phyloP scores from a whole-genome alignment of 2,888 invertebrate species.

The Cerceris ruficornis region DNA sequence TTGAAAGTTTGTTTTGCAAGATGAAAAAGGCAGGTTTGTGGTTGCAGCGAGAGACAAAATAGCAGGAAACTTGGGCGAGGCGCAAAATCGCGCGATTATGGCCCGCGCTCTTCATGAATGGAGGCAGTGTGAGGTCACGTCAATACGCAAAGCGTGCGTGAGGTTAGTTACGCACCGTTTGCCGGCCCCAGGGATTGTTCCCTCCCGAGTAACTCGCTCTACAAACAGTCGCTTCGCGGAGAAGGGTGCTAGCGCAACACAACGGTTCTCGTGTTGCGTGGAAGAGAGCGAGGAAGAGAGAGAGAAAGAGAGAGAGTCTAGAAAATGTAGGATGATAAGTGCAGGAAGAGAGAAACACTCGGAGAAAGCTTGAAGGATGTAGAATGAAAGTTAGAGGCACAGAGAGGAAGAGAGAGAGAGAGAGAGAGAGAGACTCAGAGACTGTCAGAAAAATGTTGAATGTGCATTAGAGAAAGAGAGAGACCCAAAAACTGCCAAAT shows the following conservation, averaged over 20 bases:
- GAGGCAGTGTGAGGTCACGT: slow-evolving; percentile 76
- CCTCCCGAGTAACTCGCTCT: slow-evolving; percentile 54
- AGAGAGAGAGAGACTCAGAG: no score
- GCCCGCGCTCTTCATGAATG: slow-evolving; percentile 74
- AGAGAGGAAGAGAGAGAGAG: no score
- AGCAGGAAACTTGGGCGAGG: not conserved
- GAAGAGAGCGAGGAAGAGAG: not conserved
- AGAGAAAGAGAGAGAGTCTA: not conserved
- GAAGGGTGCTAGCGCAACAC: slow-evolving; percentile 61
- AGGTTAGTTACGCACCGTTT: slow-evolving; percentile 80
- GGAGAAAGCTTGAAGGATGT: no score
- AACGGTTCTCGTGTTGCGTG: slow-evolving; percentile 59
- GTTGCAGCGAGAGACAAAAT: no score
- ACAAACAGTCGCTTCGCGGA: slow-evolving; percentile 36
- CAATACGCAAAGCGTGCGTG: slow-evolving; percentile 77
- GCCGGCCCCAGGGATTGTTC: slow-evolving; percentile 73
- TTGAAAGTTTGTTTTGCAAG: no score
- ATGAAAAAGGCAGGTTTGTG: no score
- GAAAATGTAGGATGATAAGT: no score
- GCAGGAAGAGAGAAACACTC: no score
- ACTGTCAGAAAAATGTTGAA: no score
- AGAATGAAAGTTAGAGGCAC: no score
- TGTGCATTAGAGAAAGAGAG: no score
- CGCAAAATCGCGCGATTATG: slow-evolving; percentile 9
- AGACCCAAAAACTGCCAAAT: no score